Evolutionary conservation across 2,113 vertebrate genomes (phyloP).

Genomic region (Channa maculata): DNA sequence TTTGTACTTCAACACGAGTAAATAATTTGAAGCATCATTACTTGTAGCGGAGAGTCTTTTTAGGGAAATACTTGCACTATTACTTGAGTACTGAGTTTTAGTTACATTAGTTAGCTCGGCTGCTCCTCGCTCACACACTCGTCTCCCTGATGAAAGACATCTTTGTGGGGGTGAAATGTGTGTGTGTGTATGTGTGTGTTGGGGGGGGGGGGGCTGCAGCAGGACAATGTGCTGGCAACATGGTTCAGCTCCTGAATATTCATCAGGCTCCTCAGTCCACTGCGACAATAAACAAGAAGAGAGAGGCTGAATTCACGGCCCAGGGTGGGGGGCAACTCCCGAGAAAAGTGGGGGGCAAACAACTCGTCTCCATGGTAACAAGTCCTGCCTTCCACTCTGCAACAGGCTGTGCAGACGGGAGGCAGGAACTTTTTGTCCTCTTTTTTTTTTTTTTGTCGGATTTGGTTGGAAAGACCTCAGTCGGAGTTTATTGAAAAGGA

Average conservation of each 20-base stretch:
- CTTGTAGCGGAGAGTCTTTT: too few species aligned
- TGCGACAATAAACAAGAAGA: slow-evolving; percentile 73
- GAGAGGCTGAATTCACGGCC: slow-evolving; percentile 62
- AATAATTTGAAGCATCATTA: too few species aligned
- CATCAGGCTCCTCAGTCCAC: slow-evolving; percentile 56
- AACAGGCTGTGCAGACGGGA: slow-evolving; percentile 67
- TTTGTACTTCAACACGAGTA: too few species aligned
- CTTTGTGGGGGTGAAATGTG: slow-evolving; percentile 56
- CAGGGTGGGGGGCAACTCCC: slow-evolving; percentile 52
- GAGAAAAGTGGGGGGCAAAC: slow-evolving; percentile 78
- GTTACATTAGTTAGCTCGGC: neutral
- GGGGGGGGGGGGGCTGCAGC: slow-evolving; percentile 30
- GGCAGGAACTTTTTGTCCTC: slow-evolving; percentile 45
- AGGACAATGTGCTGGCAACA: slow-evolving; percentile 45
- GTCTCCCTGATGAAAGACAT: slow-evolving; percentile 49
- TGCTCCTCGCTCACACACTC: slow-evolving; percentile 6
- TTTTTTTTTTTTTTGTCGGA: slow-evolving; percentile 40
- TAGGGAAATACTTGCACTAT: too few species aligned
- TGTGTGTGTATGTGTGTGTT: too few species aligned
- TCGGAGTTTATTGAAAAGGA: slow-evolving; percentile 67
- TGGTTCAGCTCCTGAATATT: slow-evolving; percentile 71
- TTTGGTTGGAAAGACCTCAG: slow-evolving; percentile 78
- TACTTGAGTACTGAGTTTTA: too few species aligned
- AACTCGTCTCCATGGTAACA: slow-evolving; percentile 79
- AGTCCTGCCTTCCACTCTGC: slow-evolving; percentile 79